Base-by-base conservation (phyloP, 2,113 vertebrate species). In the Tachysurus fulvidraco region DNA sequence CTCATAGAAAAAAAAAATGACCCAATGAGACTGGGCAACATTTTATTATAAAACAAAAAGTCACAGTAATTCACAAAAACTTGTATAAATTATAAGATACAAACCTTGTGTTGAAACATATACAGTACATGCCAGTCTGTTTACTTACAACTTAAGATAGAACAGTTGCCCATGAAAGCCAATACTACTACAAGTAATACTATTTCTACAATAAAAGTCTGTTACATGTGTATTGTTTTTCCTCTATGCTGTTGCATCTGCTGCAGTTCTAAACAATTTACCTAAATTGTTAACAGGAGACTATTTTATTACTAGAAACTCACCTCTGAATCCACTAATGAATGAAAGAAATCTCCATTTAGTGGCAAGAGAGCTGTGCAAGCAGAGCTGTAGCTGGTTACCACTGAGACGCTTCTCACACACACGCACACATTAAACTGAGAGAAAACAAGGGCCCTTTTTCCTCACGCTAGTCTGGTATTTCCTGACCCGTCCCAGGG, bases 401-500 rank as follows among this genome's bases (percentile, higher is more conserved):
- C 81, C 84, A 88, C 87, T 57, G 78, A 62, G 78, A 59, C 64
- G 55, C 73, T 36, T 17, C 69, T 80, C 84, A 2, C 44, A n/a
- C 73, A 44, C 69, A 81, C 80, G 67, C 87, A 69, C 65, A 60
- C 71, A 81, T 59, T 77, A 67, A 79, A 59, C 85, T 30, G 73
- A 67, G n/a, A 67, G 83, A 85, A 86, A 83, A 90, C 85, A 92
- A 88, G 89, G 79, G 46, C 0, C 69, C 88, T 86, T 88, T 88
- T 91, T 91, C 81, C 89, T 95, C 95, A 95, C 94, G 94, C 92
- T 92, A 93, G 92, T 91, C 93, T 96, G 96, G 97, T 94, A 98
- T 98, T 98, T 98, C 97, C 97, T 97, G 97, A 94, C 93, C 92
- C 92, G 90, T 94, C 86, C 90, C 85, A 88, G 88, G 88, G 44